These are phyloP conservation scores for Mechanitis mazaeus DNA, from an alignment of 2,888 invertebrate genomes.

Conservation along the genomic window DNA sequence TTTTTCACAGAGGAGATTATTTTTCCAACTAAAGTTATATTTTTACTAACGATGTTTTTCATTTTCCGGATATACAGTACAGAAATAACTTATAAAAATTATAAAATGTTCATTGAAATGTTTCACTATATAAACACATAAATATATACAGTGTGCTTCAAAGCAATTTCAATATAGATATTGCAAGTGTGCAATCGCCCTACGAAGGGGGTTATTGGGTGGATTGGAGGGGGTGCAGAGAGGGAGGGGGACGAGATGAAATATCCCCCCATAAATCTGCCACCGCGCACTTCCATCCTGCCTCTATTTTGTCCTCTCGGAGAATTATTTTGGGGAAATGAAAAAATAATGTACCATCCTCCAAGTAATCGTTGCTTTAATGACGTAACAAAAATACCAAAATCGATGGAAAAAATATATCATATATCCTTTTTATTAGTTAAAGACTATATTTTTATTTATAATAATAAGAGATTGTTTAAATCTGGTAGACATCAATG, in stretches of 20 bases:
- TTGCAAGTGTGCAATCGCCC: constrained; percentile 16
- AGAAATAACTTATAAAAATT: not conserved
- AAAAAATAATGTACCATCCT: constrained; percentile 29
- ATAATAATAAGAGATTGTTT: not conserved
- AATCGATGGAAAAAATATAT: not conserved
- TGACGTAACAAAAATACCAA: constrained; percentile 20
- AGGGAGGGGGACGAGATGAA: constrained; percentile 46
- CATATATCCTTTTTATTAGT: not conserved
- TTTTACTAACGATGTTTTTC: not conserved
- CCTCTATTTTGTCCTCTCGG: constrained; percentile 30
- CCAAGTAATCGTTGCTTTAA: constrained; percentile 16
- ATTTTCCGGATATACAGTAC: not conserved
- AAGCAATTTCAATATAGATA: constrained; percentile 1
- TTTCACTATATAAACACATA: not conserved
- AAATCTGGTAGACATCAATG: not conserved
- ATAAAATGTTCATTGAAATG: not conserved
- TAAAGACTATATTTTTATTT: not conserved
- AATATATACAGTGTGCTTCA: not conserved
- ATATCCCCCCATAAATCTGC: constrained; percentile 66
- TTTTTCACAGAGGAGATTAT: not conserved
- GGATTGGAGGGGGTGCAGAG: constrained; percentile 23
- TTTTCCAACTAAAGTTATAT: too few relatives aligned
- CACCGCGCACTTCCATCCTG: constrained; percentile 40
- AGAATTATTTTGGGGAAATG: constrained; percentile 27
- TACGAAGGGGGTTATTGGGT: constrained; percentile 16